These are phyloP conservation scores for Sphaerophoria rueppellii DNA, from an alignment of 2,888 invertebrate species.

Conservation along the genomic window DNA sequence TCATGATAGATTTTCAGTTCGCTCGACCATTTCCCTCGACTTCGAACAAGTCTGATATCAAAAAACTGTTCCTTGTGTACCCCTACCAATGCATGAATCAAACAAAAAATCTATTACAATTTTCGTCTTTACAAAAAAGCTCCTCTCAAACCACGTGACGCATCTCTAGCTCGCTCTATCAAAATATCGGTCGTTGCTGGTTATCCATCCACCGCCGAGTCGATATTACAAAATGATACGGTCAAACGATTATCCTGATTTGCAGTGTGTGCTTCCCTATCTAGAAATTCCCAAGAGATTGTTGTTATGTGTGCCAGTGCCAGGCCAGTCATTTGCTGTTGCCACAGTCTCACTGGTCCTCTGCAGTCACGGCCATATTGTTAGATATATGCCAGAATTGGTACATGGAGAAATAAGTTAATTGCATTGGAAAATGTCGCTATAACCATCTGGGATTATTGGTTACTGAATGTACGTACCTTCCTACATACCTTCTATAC, in stretches of 20 bases:
- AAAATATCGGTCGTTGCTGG: conserved; percentile 1
- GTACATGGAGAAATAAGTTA: conserved; percentile 64
- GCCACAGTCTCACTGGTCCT: too few relatives aligned
- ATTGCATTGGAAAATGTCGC: conserved; percentile 63
- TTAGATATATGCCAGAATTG: background rate
- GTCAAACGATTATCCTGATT: conserved; percentile 64
- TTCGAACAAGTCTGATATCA: too few relatives aligned
- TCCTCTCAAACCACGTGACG: conserved; percentile 9
- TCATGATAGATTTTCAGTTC: too few relatives aligned
- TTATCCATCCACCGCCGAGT: conserved; percentile 1
- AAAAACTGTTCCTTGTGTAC: too few relatives aligned
- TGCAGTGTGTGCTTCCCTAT: conserved; percentile 42
- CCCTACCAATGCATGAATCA: too few relatives aligned
- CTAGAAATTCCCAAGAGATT: conserved; percentile 50
- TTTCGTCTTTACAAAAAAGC: too few relatives aligned
- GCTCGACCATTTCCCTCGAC: too few relatives aligned
- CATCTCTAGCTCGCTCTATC: conserved; percentile 15
- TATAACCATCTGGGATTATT: conserved; percentile 56
- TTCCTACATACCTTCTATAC: background rate
- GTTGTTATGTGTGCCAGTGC: conserved; percentile 5
- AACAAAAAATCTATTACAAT: conserved; percentile 46
- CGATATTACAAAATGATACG: background rate
- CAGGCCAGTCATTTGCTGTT: background rate
- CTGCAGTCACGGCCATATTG: conserved; percentile 9
- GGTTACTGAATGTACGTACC: background rate